These are phyloP conservation scores for Bombycilla garrulus DNA, from an alignment of 2,113 vertebrate genomes.

Conservation along the genomic window DNA sequence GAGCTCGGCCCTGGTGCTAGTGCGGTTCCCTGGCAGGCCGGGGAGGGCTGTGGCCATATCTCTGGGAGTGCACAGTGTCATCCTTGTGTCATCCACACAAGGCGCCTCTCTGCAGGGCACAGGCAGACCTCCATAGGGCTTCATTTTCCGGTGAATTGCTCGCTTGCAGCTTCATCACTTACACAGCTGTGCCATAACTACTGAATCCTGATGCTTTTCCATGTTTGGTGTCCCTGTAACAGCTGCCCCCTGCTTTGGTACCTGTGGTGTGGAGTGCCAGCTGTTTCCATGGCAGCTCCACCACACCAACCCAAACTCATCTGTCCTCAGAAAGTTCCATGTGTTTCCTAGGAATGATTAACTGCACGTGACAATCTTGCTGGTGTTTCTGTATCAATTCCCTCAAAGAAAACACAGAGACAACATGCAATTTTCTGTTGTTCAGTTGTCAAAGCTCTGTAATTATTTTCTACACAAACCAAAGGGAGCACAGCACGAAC, in stretches of 20 bases:
- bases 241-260: background rate
- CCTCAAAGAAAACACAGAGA: background rate
- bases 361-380: background rate
- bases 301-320: background rate
- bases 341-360: background rate
- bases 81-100: too few species aligned
- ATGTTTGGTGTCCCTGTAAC: background rate
- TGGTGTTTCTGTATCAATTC: background rate
- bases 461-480: background rate
- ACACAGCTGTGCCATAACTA: background rate
- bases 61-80: rapidly evolving
- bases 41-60: rapidly evolving
- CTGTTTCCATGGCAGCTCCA: background rate
- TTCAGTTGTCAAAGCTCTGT: background rate
- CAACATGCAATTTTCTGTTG: background rate
- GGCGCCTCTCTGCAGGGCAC: background rate
- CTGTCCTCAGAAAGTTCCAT: background rate
- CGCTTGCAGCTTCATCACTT: background rate
- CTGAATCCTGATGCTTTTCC: background rate
- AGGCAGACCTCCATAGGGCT: background rate
- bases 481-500: background rate
- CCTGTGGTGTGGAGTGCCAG: background rate
- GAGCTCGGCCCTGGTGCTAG: too few species aligned
- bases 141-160: background rate
- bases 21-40: rapidly evolving